Evolutionary conservation across 2,888 invertebrate genomes (phyloP).

Genomic region (Agonopterix subpropinquella): DNA sequence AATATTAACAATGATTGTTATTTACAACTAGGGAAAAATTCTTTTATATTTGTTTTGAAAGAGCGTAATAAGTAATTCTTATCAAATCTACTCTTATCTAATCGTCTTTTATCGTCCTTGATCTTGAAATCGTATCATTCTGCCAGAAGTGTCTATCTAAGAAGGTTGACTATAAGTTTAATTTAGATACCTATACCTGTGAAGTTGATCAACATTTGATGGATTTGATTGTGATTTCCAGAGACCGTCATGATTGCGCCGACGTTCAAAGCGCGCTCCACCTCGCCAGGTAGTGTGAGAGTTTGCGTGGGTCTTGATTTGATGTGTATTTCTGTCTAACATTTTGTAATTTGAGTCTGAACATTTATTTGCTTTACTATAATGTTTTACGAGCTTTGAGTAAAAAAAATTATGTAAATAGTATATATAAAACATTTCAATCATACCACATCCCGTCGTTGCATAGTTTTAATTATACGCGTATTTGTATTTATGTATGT

Average conservation of each 20-base stretch:
- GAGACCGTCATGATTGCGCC: conserved; percentile 84
- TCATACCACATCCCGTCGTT: background rate
- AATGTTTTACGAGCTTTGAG: background rate
- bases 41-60: no score
- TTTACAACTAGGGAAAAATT: no score
- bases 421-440: background rate
- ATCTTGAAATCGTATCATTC: no score
- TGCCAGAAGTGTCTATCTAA: no score
- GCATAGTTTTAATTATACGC: background rate
- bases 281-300: conserved; percentile 76
- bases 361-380: background rate
- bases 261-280: conserved; percentile 88
- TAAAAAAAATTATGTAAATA: background rate
- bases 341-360: background rate
- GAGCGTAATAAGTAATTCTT: no score
- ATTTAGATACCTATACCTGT: no score
- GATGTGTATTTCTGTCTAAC: background rate
- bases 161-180: no score
- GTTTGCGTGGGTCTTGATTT: background rate
- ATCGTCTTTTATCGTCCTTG: no score
- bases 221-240: conserved; percentile 71
- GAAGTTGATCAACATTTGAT: conserved; percentile 12
- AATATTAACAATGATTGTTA: no score
- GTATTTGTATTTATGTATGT: background rate
- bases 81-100: no score